Base-by-base conservation (phyloP, 2,888 invertebrate genomes). In the Exephanes ischioxanthus region DNA sequence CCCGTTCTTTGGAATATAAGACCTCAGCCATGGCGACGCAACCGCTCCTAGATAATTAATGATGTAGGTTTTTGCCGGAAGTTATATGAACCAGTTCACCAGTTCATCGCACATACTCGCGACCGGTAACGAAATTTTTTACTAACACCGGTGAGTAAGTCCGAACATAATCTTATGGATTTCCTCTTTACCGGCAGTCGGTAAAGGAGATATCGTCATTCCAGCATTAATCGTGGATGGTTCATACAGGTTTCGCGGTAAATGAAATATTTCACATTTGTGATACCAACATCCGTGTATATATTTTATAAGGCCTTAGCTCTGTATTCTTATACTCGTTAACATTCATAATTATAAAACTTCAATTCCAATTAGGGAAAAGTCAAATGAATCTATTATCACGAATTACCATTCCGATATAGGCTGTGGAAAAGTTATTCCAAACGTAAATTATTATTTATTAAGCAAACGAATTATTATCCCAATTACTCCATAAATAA, bases 271-370 rank as follows among this genome's bases (percentile, higher is more conserved):
- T 45, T 41, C 9, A 26, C 58, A 53, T 22, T 53, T 63, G 37
- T 63, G 26, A 67, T 63, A 68, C 48, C 68, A 79, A 70, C 80
- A 76, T 75, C 37, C 61, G 58, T 75, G 84, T 67, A 71, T 67
- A 71, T 84, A 80, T 81, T 80, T 19, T 26, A 71, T 26, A 71
- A 70, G 58, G 83, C 58, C 7, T 83, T 75, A 73, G 63, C 53
- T 16, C 66, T 84, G 11, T 75, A 66, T 7, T 70, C 66, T 80
- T 84, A 84, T 48, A 76, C 37, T 76, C 11, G 55, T 84, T 63
- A 75, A 80, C 71, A 71, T 80, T 71, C 11, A 80, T 71, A 76
- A 71, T 80, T 80, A 80, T 55, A 80, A 80, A 84, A 80, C 45
- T 55, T 71, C 71, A 80, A 72, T 84, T 84, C 76, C 76, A 66